Evolutionary conservation across 2,888 invertebrate genomes (phyloP), one percentile per base, ranked within the genome.

Genomic region (Cephus pulcher): DNA sequence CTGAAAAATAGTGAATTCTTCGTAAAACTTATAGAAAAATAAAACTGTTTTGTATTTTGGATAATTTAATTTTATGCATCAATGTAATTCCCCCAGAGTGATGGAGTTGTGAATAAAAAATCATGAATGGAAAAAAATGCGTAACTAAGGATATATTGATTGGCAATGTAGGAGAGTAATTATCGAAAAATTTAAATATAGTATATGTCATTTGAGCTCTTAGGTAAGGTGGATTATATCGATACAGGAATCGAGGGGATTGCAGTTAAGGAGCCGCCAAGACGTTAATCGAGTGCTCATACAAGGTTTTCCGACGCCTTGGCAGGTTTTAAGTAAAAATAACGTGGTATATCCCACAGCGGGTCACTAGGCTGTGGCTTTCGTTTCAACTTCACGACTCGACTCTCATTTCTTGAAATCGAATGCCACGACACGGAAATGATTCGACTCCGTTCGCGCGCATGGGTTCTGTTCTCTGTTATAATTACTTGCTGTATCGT

Each of bases 351-450:
- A 88, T 86, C 86, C 85, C 87, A 9, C 56, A 85, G 83, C 90
- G 84, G 90, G 90, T 90, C 90, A 90, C 89, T 89, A 88, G 90
- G 89, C 87, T 90, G 86, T 84, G 84, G 85, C 84, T 86, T 81
- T 84, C 86, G 80, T 79, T 81, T 83, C 80, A 82, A 80, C 81
- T 85, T 84, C 15, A 40, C 12, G 68, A 15, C 68, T 12, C 68
- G 75, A 33, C 56, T 68, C 80, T 85, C 85, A 82, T 86, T 87
- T 86, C 86, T 86, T 82, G 75, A 75, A 81, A 83, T 84, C 81
- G 79, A 80, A 83, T 85, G 83, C 83, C 82, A 84, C 85, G 56
- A 56, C 9, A 56, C 9, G 23, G 6, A 56, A 23, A 56, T 23
- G 56, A 56, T 56, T 56, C 23, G 23, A 56, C 0, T 56, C 15